Base-by-base conservation (phyloP, 2,797 vertebrate genomes). In the Eleutherodactylus coqui region DNA sequence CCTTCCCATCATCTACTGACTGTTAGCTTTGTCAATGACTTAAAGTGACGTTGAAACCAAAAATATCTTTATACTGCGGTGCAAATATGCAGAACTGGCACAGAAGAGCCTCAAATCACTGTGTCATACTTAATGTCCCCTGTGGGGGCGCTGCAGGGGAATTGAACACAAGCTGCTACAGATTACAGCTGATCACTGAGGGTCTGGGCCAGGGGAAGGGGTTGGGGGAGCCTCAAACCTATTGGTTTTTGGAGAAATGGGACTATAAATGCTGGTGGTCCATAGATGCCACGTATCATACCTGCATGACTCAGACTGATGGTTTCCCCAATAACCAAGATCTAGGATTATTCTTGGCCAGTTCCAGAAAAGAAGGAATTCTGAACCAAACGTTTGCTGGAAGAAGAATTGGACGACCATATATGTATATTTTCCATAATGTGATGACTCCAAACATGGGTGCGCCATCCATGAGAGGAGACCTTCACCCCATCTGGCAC, bases 1-100 rank as follows among this genome's bases (percentile, higher is more conserved):
- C 67, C 38, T 17, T 41, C 47, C 79, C 45, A 27, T 72, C 43
- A n/a, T 77, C 51, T 58, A 38, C 32, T 27, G 45, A 76, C 73
- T 55, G 32, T 77, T 55, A 36, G 47, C 17, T n/a, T n/a, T 55
- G 45, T 77, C 75, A 77, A 4, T 24, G 49, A 13, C 49, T 77
- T 34, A 34, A 51, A 77, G 75, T 51, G 51, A 36, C 32, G 7
- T 21, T 58, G 49, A 47, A 32, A 17, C 17, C 34, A 7, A 38
- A 73, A 14, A 27, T 27, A 38, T 43, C 21, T 24, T 38, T 38
- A 38, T 3, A 21, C 34, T 21, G 29, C 0, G 29, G 27, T 14
- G 17, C 29, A 64, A 10, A 64, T 17, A 32, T 11, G 24, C 69
- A 69, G 19, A 34, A 24, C 8, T 8, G 34, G 11, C 32, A 67